Base-by-base conservation (phyloP, 2,888 invertebrate genomes). In the Oscheius sp. region DNA sequence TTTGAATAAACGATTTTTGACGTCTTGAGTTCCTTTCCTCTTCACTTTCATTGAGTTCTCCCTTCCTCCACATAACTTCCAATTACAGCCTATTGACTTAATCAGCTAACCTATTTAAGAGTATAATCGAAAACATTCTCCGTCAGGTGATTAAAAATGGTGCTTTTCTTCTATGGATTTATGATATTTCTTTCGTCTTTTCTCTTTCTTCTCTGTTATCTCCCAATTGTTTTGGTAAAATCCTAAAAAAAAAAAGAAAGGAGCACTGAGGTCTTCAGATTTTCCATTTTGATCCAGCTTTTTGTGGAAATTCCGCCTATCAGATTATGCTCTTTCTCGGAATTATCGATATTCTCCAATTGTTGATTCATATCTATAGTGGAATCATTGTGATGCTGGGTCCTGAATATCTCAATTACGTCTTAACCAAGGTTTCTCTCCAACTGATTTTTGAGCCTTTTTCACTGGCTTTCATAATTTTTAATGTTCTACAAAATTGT, bases 221-320 rank as follows among this genome's bases (percentile, higher is more conserved):
- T 57, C 23, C 57, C 57, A 8, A 57, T 57, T 25, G 37, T 57
- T 20, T 20, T 57, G 23, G 57, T 57, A 57, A 17, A 23, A 37
- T 12, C 34, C 34, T 10, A 10, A 1, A 23, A 23, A 27, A 6
- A 48, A 3, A 4, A 3, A 46, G 46, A 17, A 15, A 46, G 46
- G 17, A 46, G 25, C 17, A 48, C 37, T 10, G 37, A 37, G 37
- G n/a, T n/a, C n/a, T n/a, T n/a, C n/a, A n/a, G 65, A 53, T 65
- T 50, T 34, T 65, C 12, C n/a, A 10, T 8, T 52, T 29, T 25
- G 65, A 65, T 6, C 33, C 27, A 23, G 65, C 50, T 15, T 65
- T 52, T 42, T 42, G 39, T 3, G 39, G 42, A 23, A 52, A 50
- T 17, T 15, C 23, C 12, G 52, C 65, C 33, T 65, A 52, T 34